Conservation (phyloP, 1,140 invertebrate genomes). For the Drosophila arizonae region DNA sequence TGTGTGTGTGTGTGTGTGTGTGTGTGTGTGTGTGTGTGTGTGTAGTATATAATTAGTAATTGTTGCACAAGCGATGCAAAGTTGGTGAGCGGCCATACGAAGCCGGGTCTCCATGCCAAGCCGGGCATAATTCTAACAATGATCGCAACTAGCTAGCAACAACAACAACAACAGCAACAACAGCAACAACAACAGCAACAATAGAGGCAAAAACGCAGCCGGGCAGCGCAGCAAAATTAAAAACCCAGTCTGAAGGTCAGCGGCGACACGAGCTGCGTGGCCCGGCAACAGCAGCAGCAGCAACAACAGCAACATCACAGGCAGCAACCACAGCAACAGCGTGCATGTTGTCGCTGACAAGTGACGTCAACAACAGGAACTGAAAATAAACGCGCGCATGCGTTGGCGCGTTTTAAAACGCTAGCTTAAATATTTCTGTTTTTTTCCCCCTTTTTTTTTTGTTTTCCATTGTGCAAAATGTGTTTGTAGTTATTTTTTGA, state of each 20-base stretch:
- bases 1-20: conserved; percentile 9
- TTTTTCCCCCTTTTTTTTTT: not conserved
- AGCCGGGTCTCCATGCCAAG: conserved; percentile 4
- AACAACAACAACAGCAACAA: conserved; percentile 20
- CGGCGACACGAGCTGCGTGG: conserved; percentile 75
- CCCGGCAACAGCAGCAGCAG: conserved; percentile 56
- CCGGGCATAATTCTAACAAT: conserved; percentile 59
- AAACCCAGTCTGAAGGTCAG: conserved; percentile 78
- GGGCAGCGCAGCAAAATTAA: conserved; percentile 60
- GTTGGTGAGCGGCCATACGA: conserved; percentile 29
- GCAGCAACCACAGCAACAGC: conserved; percentile 15
- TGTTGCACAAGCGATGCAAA: conserved; percentile 76
- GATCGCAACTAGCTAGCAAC: conserved; percentile 41
- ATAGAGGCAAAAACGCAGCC: conserved; percentile 64
- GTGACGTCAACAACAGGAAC: conserved; percentile 63
- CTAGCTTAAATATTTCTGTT: conserved; percentile 4
- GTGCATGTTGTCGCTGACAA: conserved; percentile 16
- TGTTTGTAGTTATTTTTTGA: not conserved
- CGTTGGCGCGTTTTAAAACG: conserved; percentile 47
- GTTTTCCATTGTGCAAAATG: not conserved
- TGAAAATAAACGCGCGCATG: conserved; percentile 46
- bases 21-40: conserved; percentile 7
- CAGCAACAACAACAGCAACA: conserved; percentile 14
- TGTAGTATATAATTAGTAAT: conserved; percentile 78
- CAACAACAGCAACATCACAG: conserved; percentile 37